These are phyloP conservation scores for Channa argus DNA, from an alignment of 2,113 vertebrate species.

Conservation along the genomic window DNA sequence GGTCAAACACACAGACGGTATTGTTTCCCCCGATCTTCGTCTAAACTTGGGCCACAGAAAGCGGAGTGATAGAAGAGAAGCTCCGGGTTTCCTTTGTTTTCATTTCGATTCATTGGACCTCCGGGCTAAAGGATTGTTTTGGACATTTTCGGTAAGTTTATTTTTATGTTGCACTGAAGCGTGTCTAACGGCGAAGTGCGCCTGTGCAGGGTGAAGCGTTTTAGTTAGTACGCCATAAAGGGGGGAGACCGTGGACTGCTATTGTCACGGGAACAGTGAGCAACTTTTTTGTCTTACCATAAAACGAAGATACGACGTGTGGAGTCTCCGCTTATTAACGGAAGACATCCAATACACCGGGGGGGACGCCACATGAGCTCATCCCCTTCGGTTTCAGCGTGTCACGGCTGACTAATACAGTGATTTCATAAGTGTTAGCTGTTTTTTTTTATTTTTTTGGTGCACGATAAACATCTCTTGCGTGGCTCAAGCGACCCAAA, in stretches of 20 bases:
- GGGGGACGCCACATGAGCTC: conserved; percentile 14
- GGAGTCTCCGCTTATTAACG: neutral
- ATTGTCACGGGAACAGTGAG: conserved; percentile 49
- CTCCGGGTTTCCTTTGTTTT: neutral
- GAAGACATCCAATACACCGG: neutral
- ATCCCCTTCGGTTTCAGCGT: conserved; percentile 9
- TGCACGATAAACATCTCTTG: conserved; percentile 24
- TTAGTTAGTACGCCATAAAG: conserved; percentile 82
- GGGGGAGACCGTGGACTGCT: conserved; percentile 49
- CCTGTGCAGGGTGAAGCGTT: conserved; percentile 76
- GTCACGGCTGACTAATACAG: conserved; percentile 55
- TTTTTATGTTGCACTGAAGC: conserved; percentile 78
- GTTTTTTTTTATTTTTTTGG: conserved; percentile 47
- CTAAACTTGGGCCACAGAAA: conserved; percentile 62
- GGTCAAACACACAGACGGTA: conserved; percentile 72
- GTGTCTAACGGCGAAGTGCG: conserved; percentile 77
- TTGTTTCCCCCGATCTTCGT: conserved; percentile 62
- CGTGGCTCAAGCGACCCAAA: conserved; percentile 27
- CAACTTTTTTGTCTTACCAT: conserved; percentile 57
- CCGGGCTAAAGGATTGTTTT: conserved; percentile 32
- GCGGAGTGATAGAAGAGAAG: conserved; percentile 14
- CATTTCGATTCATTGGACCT: neutral
- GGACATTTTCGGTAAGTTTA: conserved; percentile 79
- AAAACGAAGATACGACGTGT: neutral
- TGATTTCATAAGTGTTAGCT: conserved; percentile 46